These are phyloP conservation scores for Ditula angustiorana DNA, from an alignment of 2,888 invertebrate genomes.

Conservation along the genomic window DNA sequence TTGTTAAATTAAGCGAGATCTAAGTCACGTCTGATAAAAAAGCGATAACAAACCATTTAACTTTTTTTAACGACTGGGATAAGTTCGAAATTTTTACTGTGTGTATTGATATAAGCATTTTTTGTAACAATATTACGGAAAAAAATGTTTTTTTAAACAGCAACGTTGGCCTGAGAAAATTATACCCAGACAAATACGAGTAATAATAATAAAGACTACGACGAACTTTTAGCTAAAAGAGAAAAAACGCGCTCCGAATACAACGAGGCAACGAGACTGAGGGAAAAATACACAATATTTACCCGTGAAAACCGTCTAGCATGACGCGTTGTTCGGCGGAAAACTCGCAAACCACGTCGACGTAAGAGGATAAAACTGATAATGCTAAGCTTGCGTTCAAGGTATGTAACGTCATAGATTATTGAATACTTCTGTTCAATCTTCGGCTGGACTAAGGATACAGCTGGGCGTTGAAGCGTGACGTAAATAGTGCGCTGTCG, in stretches of 20 bases:
- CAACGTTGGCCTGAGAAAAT: not conserved
- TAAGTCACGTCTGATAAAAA: too few relatives aligned
- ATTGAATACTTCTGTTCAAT: too few relatives aligned
- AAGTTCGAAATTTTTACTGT: too few relatives aligned
- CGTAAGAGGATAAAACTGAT: constrained; percentile 1
- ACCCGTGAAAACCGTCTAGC: not conserved
- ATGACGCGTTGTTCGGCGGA: not conserved
- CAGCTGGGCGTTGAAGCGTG: not conserved
- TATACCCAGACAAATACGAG: not conserved
- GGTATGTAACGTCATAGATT: not conserved
- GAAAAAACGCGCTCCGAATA: not conserved
- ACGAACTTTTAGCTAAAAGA: not conserved
- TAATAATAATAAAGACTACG: not conserved
- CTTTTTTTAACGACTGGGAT: too few relatives aligned
- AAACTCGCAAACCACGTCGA: not conserved
- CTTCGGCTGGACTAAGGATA: too few relatives aligned
- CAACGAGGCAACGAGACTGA: too few relatives aligned
- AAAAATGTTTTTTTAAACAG: too few relatives aligned
- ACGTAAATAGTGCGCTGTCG: not conserved
- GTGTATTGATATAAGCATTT: too few relatives aligned
- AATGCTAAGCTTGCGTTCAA: not conserved
- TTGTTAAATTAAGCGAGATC: too few relatives aligned
- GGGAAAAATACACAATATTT: not conserved
- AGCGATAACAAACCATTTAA: too few relatives aligned
- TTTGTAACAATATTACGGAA: too few relatives aligned